These are phyloP conservation scores for Elephantulus edwardii DNA, from an alignment of 2,113 vertebrate genomes.

Conservation along the genomic window DNA sequence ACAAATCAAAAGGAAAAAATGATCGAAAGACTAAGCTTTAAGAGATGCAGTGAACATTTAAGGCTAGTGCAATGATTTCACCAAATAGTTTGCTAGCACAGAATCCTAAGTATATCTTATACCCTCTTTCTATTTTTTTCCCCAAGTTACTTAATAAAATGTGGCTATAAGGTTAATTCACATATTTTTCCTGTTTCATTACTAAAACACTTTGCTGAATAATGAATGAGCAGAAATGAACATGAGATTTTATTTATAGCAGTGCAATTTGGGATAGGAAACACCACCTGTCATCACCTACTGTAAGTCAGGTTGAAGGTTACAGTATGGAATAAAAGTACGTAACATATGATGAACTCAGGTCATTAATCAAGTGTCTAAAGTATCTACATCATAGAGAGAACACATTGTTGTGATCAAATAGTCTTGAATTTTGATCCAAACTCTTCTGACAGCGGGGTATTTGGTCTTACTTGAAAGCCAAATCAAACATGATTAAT, in stretches of 20 bases:
- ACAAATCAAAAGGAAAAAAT: background rate
- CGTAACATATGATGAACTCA: background rate
- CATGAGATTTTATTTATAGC: background rate
- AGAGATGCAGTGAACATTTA: background rate
- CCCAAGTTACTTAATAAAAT: constrained; percentile 8
- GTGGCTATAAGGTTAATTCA: background rate
- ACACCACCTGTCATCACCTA: background rate
- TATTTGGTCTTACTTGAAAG: background rate
- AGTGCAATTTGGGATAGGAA: background rate
- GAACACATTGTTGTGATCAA: rapidly evolving
- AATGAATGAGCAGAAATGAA: background rate
- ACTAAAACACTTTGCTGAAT: background rate
- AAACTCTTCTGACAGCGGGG: background rate
- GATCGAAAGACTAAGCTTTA: background rate
- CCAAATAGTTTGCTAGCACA: background rate
- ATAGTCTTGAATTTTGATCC: background rate
- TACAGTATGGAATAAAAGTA: background rate
- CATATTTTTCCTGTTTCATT: constrained; percentile 31
- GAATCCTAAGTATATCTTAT: background rate
- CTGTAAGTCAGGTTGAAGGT: background rate
- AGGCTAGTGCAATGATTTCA: background rate
- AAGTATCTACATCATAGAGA: background rate
- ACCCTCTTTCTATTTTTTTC: background rate
- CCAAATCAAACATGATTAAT: no score
- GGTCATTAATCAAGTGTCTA: background rate